phyloP scores from a whole-genome alignment of 2,797 vertebrate genomes.

The Benthosema pterotum region DNA sequence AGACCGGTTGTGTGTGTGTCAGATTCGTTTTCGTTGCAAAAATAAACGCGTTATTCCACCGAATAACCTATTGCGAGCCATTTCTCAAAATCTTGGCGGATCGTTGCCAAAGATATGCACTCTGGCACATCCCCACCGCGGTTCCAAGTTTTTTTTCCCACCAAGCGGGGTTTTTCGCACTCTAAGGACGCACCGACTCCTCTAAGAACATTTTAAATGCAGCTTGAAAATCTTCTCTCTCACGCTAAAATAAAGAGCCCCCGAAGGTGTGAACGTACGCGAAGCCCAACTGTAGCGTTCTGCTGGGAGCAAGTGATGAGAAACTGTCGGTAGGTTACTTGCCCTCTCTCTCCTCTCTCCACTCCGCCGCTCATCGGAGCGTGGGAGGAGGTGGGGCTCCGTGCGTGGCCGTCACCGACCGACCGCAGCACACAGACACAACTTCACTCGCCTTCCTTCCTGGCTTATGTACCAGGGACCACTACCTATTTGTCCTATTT shows the following conservation, averaged over 20 bases:
- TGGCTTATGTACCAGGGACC: too few species aligned
- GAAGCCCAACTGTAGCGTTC: slow-evolving; percentile 71
- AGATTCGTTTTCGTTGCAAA: slow-evolving; percentile 25
- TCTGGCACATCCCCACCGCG: slow-evolving; percentile 60
- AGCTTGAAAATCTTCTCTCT: not conserved
- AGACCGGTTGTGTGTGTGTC: slow-evolving; percentile 20
- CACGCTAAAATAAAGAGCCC: slow-evolving; percentile 9
- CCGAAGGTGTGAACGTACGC: slow-evolving; percentile 23
- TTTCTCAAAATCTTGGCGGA: slow-evolving; percentile 59
- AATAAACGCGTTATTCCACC: slow-evolving; percentile 40
- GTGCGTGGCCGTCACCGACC: too few species aligned
- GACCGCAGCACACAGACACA: slow-evolving; percentile 73
- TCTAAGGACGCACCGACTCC: slow-evolving; percentile 31
- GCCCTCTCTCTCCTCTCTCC: slow-evolving; percentile 62
- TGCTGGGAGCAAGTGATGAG: slow-evolving; percentile 77
- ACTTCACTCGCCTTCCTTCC: slow-evolving; percentile 77
- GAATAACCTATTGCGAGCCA: slow-evolving; percentile 43
- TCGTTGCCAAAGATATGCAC: slow-evolving; percentile 57
- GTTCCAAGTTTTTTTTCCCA: slow-evolving; percentile 76
- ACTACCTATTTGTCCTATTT: too few species aligned
- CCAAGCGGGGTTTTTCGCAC: slow-evolving; percentile 51
- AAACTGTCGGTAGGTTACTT: slow-evolving; percentile 67
- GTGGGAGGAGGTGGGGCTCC: slow-evolving; percentile 79
- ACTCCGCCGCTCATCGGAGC: slow-evolving; percentile 71
- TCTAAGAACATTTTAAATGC: slow-evolving; percentile 23